Conservation (phyloP, 2,888 invertebrate genomes). For the Lasioglossum oenotherae region DNA sequence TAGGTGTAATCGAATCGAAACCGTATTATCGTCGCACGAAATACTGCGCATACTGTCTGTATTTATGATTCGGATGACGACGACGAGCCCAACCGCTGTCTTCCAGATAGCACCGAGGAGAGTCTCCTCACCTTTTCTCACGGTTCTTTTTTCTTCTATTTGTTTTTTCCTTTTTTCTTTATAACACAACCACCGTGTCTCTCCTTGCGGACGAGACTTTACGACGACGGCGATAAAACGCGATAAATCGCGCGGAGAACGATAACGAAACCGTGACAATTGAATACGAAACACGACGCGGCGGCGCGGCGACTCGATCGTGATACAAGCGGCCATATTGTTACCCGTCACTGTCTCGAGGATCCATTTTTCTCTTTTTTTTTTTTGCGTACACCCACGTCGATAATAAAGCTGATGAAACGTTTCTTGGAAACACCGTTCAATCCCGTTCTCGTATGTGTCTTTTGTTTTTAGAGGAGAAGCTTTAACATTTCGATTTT, state of each 20-base stretch:
- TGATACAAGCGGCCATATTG: conserved; percentile 69
- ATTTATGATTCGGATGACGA: conserved; percentile 70
- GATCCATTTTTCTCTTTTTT: conserved; percentile 3
- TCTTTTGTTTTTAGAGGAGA: background rate
- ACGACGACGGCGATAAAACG: conserved; percentile 20
- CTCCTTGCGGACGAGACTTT: conserved; percentile 11
- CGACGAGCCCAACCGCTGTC: conserved; percentile 72
- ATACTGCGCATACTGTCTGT: conserved; percentile 75
- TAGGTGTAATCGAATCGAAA: conserved; percentile 67
- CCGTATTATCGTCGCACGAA: conserved; percentile 66
- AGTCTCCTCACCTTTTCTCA: background rate
- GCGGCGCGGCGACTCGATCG: conserved; percentile 62
- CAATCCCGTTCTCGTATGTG: conserved; percentile 19
- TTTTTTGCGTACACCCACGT: conserved; percentile 25
- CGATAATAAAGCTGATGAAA: conserved; percentile 57
- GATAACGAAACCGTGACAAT: conserved; percentile 41
- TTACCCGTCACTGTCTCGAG: conserved; percentile 56
- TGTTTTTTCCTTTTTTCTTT: conserved; percentile 47
- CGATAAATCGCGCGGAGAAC: conserved; percentile 7
- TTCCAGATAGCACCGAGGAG: conserved; percentile 72
- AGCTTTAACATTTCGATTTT: background rate
- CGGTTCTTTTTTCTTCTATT: conserved; percentile 36
- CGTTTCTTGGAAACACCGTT: conserved; percentile 29
- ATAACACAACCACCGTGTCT: conserved; percentile 46
- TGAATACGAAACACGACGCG: conserved; percentile 27